Conservation (phyloP, 2,797 vertebrate species). For the Phaenicophaeus curvirostris region DNA sequence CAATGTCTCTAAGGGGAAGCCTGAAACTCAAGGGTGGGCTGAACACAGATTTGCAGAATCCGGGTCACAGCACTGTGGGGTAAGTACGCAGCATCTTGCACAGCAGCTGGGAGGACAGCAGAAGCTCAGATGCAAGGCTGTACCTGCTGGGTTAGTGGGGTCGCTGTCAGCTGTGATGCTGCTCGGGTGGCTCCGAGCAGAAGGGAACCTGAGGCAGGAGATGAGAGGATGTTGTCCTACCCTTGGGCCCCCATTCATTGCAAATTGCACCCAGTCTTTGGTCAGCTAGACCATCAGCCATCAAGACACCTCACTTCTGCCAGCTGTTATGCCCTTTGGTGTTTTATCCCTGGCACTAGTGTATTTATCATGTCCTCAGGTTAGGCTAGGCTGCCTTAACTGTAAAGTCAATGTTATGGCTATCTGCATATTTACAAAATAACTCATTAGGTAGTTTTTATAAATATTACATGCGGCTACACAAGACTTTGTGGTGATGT, state of each 20-base stretch:
- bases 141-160: background rate
- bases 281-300: background rate
- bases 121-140: background rate
- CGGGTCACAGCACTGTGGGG: background rate
- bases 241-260: accelerated
- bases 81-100: background rate
- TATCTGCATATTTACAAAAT: conserved; percentile 36
- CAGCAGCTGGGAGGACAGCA: background rate
- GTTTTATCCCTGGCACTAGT: background rate
- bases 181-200: background rate
- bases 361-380: background rate
- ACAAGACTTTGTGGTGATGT: background rate
- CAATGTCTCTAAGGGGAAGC: background rate
- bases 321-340: background rate
- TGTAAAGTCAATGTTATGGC: background rate
- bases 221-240: background rate
- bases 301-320: background rate
- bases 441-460: conserved; percentile 7
- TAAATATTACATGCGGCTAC: conserved; percentile 39
- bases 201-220: background rate
- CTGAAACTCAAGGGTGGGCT: background rate
- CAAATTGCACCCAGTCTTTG: background rate
- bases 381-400: background rate
- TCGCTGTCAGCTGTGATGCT: background rate
- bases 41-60: background rate